Evolutionary conservation across 2,888 invertebrate genomes (phyloP), one percentile per base, ranked within the genome.

Genomic region (Stenolophus ochropezus): DNA sequence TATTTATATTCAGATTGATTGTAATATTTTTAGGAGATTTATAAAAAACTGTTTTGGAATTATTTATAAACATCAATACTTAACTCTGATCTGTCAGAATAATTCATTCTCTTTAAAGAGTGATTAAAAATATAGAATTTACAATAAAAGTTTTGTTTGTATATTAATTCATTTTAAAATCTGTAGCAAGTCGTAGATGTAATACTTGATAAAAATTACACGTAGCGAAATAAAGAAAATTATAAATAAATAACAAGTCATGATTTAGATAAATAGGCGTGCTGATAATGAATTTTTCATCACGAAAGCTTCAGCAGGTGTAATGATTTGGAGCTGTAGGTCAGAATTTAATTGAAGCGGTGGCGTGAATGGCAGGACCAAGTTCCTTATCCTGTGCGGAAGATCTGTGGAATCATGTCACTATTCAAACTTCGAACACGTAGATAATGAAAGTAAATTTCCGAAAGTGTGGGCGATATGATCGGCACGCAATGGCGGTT

Each of bases 381-480:
- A 21, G 56, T 56, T 53, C 56, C 56, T 56, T 56, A 56, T 56
- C 56, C n/a, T 27, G 23, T 8, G 4, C 4, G 23, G 65, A 25
- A 27, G 65, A 65, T 65, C 33, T 65, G 14, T 27, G 33, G 27
- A 65, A 65, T 65, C 27, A 65, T 65, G 65, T 65, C 65, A 65
- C 27, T 65, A n/a, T 65, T 65, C 65, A 65, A 65, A 65, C 65
- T 65, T 65, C 71, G 47, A 71, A 71, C 71, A 71, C 71, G 42
- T 33, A 42, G 33, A 71, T 20, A 71, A 71, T 71, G 25, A 71
- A 71, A 71, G 14, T 16, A 71, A 71, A 71, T 71, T 71, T 71
- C 71, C 20, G 71, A 71, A 71, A 71, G 71, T 71, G 71, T 18
- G 33, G n/a, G 14, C 18, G 71, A 47, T 47, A 21, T 71, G 14